phyloP scores from a whole-genome alignment of 2,113 vertebrate genomes.

The Fregetta grallaria region DNA sequence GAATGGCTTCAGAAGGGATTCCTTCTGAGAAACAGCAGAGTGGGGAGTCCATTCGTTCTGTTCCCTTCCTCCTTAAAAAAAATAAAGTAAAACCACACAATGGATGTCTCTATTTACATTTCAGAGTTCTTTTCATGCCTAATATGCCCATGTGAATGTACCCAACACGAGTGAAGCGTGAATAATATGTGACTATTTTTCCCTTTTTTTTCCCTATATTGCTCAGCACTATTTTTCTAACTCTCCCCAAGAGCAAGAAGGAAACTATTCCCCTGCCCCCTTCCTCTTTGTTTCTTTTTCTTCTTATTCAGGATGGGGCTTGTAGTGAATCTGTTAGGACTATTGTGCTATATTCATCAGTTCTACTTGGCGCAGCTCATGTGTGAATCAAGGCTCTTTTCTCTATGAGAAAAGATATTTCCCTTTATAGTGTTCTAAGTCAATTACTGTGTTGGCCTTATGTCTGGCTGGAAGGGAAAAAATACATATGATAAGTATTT shows the following conservation, averaged over 20 bases:
- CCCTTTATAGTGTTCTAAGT: background rate
- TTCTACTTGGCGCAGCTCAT: background rate
- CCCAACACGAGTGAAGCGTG: conserved; percentile 4
- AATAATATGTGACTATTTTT: conserved; percentile 14
- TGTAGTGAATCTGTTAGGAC: conserved; percentile 16
- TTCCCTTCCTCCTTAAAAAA: conserved; percentile 1
- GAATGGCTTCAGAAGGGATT: conserved; percentile 3
- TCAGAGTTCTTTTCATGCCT: conserved; percentile 38
- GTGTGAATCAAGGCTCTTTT: background rate
- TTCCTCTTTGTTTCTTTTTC: conserved; percentile 12
- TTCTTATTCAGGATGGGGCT: background rate
- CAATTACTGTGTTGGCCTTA: background rate
- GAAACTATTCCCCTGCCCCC: conserved; percentile 19
- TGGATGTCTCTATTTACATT: conserved; percentile 37
- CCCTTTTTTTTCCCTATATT: background rate
- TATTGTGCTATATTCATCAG: conserved; percentile 30
- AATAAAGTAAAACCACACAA: conserved; percentile 4
- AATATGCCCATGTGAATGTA: conserved; percentile 8
- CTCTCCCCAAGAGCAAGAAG: conserved; percentile 24
- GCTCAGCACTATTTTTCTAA: conserved; percentile 20
- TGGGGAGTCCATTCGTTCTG: background rate
- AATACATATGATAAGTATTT: background rate
- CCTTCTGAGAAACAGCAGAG: background rate
- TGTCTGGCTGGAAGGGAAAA: too few relatives aligned
- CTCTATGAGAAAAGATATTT: conserved; percentile 10